Percentiles rank a stretch among this genome's conserved stretches.
Evolutionary conservation across 2,888 invertebrate species (phyloP).

Genomic region (Diaperis boleti): DNA sequence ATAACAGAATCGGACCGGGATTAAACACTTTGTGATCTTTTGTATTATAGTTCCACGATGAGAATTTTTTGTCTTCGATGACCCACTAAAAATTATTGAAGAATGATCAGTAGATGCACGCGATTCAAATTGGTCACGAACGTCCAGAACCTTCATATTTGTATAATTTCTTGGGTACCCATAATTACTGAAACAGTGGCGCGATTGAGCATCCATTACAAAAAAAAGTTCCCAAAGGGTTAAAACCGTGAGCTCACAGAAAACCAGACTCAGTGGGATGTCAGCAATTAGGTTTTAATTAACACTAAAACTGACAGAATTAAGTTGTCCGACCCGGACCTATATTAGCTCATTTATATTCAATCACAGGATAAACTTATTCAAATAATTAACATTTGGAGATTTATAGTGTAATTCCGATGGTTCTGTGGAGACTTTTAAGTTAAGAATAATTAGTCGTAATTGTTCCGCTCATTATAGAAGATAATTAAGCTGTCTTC

Average conservation of each 20-base stretch:
- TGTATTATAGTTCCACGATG: slow-evolving; percentile 31
- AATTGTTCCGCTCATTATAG: slow-evolving; percentile 20
- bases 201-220: slow-evolving; percentile 27
- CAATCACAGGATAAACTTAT: slow-evolving; percentile 52
- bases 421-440: slow-evolving; percentile 2
- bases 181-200: slow-evolving; percentile 40
- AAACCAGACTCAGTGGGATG: slow-evolving; percentile 42
- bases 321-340: slow-evolving; percentile 54
- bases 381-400: slow-evolving; percentile 51
- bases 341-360: slow-evolving; percentile 58
- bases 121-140: slow-evolving; percentile 61
- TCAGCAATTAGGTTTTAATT: slow-evolving; percentile 62
- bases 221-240: slow-evolving; percentile 29
- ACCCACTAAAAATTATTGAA: slow-evolving; percentile 62
- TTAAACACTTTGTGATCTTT: slow-evolving; percentile 54
- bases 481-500: slow-evolving; percentile 18
- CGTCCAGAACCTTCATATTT: slow-evolving; percentile 58
- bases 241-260: slow-evolving; percentile 2
- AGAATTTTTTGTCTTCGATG: slow-evolving; percentile 59
- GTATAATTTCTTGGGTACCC: slow-evolving; percentile 53
- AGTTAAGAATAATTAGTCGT: slow-evolving; percentile 30
- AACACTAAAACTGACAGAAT: slow-evolving; percentile 59
- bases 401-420: slow-evolving; percentile 46
- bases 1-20: slow-evolving; percentile 56
- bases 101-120: slow-evolving; percentile 60